Percentiles rank a stretch among this genome's conserved stretches.
Conservation (phyloP, 2,888 invertebrate genomes). For the Aethes cnicana region DNA sequence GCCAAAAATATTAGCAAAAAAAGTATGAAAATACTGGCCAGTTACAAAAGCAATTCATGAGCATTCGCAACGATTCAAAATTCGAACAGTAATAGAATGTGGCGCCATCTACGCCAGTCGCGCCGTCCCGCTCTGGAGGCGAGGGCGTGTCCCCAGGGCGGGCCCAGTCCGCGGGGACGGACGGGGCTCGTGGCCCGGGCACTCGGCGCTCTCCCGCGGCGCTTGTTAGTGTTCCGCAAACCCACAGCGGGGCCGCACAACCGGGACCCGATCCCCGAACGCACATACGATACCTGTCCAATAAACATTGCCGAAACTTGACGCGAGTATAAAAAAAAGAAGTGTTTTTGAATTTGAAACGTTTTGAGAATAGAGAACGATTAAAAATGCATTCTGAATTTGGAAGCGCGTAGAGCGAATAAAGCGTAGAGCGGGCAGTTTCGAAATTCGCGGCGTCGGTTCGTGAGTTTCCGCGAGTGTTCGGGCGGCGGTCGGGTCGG, state of each 20-base stretch:
- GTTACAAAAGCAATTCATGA: constrained; percentile 16
- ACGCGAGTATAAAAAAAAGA: too few species aligned
- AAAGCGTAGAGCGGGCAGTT: constrained; percentile 6
- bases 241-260: constrained; percentile 81
- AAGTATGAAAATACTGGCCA: constrained; percentile 30
- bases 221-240: constrained; percentile 82
- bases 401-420: neutral
- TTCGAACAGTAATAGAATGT: constrained; percentile 47
- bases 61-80: constrained; percentile 30
- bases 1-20: constrained; percentile 37
- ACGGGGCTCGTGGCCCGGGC: constrained; percentile 79
- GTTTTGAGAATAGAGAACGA: constrained; percentile 3
- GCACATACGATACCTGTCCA: constrained; percentile 77
- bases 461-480: too few species aligned
- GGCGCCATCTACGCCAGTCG: constrained; percentile 70
- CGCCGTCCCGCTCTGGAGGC: constrained; percentile 78
- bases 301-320: constrained; percentile 44
- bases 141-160: constrained; percentile 82
- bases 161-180: constrained; percentile 80
- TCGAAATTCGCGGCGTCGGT: constrained; percentile 48
- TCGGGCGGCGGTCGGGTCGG: constrained; percentile 63
- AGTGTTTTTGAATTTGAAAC: constrained; percentile 7
- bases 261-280: constrained; percentile 77
- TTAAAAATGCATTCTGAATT: constrained; percentile 20
- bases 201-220: constrained; percentile 79